Evolutionary conservation across 2,888 invertebrate genomes (phyloP).

Genomic region (Zaprionus bogoriensis): DNA sequence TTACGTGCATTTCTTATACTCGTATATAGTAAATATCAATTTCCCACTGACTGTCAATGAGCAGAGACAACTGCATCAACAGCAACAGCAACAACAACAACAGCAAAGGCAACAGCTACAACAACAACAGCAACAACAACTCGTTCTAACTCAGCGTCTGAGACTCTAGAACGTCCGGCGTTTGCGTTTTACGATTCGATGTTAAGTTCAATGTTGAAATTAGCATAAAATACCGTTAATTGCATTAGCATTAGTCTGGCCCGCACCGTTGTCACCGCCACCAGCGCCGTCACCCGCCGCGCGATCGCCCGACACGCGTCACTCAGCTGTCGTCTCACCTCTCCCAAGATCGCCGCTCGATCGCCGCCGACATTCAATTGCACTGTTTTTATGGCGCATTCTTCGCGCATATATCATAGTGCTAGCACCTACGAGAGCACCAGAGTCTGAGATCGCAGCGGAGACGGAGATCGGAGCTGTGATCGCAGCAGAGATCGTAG

Average conservation of each 20-base stretch:
- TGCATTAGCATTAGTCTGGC: conserved; percentile 73
- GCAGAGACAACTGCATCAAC: conserved; percentile 2
- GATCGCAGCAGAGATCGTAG: conserved; percentile 29
- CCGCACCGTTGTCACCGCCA: conserved; percentile 7
- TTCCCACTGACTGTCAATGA: conserved; percentile 39
- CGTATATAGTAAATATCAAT: conserved; percentile 68
- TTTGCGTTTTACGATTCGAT: conserved; percentile 51
- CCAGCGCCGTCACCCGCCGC: too few species aligned
- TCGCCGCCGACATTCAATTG: conserved; percentile 43
- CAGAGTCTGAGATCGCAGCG: conserved; percentile 9
- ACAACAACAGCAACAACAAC: conserved; percentile 13
- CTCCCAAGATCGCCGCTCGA: conserved; percentile 49
- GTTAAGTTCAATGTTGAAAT: conserved; percentile 82
- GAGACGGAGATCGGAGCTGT: neutral
- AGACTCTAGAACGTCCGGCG: conserved; percentile 54
- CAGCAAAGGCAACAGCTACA: conserved; percentile 2
- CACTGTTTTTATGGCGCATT: conserved; percentile 62
- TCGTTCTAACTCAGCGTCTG: conserved; percentile 42
- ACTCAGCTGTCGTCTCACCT: conserved; percentile 2
- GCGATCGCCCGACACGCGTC: too few species aligned
- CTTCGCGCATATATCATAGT: conserved; percentile 68
- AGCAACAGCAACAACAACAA: conserved; percentile 2
- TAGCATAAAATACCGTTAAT: conserved; percentile 81
- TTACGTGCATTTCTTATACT: conserved; percentile 43
- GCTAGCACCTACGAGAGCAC: too few species aligned